Evolutionary conservation across 2,113 vertebrate genomes (phyloP).

Genomic region (Conger conger): DNA sequence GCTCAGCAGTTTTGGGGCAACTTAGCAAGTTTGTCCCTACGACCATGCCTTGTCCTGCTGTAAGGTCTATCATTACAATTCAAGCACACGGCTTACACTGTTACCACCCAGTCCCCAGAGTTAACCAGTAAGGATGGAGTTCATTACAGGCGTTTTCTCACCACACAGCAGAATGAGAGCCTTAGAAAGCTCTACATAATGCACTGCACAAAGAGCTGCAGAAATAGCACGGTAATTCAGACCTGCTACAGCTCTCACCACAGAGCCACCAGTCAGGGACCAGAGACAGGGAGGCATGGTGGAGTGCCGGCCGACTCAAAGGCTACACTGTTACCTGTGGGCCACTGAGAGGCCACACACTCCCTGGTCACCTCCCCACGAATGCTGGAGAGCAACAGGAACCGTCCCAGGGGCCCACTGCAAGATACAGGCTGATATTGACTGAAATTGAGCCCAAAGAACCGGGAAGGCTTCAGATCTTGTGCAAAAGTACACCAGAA

Average conservation of each 20-base stretch:
- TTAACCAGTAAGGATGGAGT: conserved; percentile 6
- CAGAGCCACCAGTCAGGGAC: conserved; percentile 11
- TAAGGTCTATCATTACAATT: conserved; percentile 11
- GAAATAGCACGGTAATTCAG: neutral
- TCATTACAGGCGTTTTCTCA: neutral
- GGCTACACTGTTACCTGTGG: conserved; percentile 25
- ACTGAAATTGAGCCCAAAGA: neutral
- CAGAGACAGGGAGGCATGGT: conserved; percentile 9
- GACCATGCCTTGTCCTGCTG: neutral
- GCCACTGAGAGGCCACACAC: neutral
- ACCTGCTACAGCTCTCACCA: conserved; percentile 19
- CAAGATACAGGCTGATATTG: neutral
- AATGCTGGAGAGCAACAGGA: conserved; percentile 19
- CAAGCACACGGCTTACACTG: neutral
- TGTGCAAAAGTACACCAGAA: neutral
- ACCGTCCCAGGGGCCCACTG: neutral
- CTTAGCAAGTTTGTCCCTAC: neutral
- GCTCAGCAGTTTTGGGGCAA: neutral
- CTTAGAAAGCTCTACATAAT: conserved; percentile 8
- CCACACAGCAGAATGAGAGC: conserved; percentile 1
- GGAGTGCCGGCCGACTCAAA: conserved; percentile 33
- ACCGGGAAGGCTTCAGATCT: neutral
- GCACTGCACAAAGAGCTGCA: neutral
- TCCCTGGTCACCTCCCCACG: neutral
- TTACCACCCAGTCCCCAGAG: neutral